Conservation (phyloP, 2,797 vertebrate genomes). For the Siniperca obscura region DNA sequence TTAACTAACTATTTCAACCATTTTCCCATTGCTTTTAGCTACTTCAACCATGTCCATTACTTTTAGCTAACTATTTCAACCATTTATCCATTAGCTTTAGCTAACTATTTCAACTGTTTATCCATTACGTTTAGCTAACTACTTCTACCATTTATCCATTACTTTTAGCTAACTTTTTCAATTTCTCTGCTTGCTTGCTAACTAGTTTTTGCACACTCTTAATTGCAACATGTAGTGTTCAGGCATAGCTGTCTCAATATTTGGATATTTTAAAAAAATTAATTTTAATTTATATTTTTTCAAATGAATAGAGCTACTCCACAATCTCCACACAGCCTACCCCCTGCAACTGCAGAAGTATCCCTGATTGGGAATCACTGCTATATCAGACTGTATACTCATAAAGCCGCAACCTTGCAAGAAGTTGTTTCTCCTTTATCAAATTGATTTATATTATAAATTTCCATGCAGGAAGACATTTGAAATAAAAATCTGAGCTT, state of each 20-base stretch:
- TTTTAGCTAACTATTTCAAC: neutral
- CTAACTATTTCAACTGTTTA: no score
- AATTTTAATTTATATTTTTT: neutral
- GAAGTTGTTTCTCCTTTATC: conserved; percentile 5
- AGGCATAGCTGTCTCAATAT: neutral
- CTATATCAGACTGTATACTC: neutral
- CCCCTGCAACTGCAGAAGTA: neutral
- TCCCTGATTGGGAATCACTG: neutral
- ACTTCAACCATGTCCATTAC: no score
- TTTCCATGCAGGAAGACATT: conserved; percentile 8
- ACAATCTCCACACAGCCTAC: neutral
- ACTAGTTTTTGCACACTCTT: neutral
- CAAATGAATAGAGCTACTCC: neutral
- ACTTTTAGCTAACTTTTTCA: neutral
- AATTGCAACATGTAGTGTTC: neutral
- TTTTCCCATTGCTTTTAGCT: no score
- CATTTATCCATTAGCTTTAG: no score
- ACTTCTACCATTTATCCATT: no score
- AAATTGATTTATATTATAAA: conserved; percentile 2
- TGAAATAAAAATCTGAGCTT: conserved; percentile 8
- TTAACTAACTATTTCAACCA: no score
- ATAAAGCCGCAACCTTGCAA: conserved; percentile 7
- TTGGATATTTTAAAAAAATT: neutral
- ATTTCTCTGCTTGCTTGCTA: neutral
- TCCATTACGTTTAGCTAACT: no score